A percentile compares a stretch with the other conserved stretches of the same genome.
Conservation (phyloP, 2,113 vertebrate species). For the Plectropomus leopardus region DNA sequence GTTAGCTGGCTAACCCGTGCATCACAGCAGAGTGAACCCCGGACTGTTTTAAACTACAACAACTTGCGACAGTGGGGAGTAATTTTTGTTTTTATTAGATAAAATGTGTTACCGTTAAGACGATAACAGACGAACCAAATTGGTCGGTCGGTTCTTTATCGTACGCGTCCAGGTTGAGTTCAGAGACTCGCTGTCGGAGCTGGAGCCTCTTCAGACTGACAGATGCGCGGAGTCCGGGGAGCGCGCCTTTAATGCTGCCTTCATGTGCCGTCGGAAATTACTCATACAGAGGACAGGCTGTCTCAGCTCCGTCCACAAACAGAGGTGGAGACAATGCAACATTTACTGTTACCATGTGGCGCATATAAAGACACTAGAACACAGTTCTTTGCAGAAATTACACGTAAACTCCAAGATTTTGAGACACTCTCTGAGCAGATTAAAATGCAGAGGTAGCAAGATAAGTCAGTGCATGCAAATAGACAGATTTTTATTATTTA, state of each 20-base stretch:
- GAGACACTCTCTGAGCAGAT: too few relatives aligned
- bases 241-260: conserved; percentile 35
- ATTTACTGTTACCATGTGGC: too few relatives aligned
- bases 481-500: too few relatives aligned
- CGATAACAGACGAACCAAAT: background rate
- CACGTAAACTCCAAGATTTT: too few relatives aligned
- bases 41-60: background rate
- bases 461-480: too few relatives aligned
- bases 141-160: background rate
- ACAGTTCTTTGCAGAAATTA: too few relatives aligned
- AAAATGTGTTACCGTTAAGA: background rate
- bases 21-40: conserved; percentile 35
- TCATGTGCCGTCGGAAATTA: conserved; percentile 19
- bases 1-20: conserved; percentile 48
- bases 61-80: background rate
- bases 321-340: too few relatives aligned
- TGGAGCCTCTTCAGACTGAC: conserved; percentile 59
- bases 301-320: too few relatives aligned
- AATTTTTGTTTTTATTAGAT: background rate
- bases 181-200: conserved; percentile 40
- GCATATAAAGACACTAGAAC: too few relatives aligned
- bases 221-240: conserved; percentile 30
- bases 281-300: too few relatives aligned
- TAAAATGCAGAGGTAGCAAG: too few relatives aligned
- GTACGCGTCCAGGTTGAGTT: background rate